phyloP scores from a whole-genome alignment of 1,140 invertebrate genomes.

The Saccostrea cuccullata region DNA sequence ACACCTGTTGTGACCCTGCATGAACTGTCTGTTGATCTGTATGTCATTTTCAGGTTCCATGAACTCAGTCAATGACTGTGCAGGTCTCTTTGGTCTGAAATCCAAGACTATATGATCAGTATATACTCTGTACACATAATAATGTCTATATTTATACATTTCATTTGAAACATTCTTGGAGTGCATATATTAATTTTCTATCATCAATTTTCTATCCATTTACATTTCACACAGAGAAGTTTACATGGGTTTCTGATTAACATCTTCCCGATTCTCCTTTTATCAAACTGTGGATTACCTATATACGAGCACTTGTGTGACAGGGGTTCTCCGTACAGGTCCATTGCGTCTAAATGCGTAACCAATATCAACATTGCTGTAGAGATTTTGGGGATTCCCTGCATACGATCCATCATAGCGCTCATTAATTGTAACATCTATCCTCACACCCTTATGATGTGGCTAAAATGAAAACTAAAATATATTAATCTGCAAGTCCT shows the following conservation, averaged over 20 bases:
- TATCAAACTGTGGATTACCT: conserved; percentile 71
- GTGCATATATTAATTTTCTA: neutral
- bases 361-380: conserved; percentile 85
- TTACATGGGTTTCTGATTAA: too few relatives aligned
- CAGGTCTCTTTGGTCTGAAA: conserved; percentile 72
- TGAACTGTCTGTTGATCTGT: conserved; percentile 66
- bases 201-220: neutral
- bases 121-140: neutral
- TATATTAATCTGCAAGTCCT: neutral
- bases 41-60: conserved; percentile 71
- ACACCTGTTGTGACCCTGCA: conserved; percentile 75
- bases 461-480: conserved; percentile 61
- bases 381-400: conserved; percentile 94
- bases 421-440: conserved; percentile 97
- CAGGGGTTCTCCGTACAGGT: conserved; percentile 89
- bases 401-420: conserved; percentile 96
- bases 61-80: conserved; percentile 69
- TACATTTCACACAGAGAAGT: too few relatives aligned
- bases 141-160: neutral
- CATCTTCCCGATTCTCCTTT: neutral
- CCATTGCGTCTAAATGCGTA: conserved; percentile 86
- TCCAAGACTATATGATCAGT: neutral
- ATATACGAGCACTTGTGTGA: conserved; percentile 94
- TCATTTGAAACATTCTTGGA: neutral
- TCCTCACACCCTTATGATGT: conserved; percentile 90